Percentiles rank a stretch among this genome's conserved stretches.
Conservation (phyloP, 2,797 vertebrate species). For the Trachurus trachurus region DNA sequence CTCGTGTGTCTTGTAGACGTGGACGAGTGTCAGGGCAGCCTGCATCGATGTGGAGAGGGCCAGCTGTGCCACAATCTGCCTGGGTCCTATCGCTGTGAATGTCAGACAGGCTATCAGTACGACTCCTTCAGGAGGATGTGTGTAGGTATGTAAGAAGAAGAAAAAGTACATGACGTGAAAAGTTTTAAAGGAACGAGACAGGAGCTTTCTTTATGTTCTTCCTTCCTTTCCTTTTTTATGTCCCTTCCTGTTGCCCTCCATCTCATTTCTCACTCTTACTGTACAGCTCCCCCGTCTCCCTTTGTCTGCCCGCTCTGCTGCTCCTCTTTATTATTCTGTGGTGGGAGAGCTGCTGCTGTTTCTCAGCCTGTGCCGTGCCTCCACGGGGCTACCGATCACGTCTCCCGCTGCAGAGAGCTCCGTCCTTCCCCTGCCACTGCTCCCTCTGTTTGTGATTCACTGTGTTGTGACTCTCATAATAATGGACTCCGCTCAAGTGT, state of each 20-base stretch:
- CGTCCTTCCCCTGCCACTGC: constrained; percentile 13
- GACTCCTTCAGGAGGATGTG: constrained; percentile 91
- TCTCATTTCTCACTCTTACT: constrained; percentile 6
- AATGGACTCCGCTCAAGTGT: constrained; percentile 70
- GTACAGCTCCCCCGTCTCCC: constrained; percentile 17
- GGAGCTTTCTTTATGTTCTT: background rate
- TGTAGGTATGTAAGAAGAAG: constrained; percentile 85
- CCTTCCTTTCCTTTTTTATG: background rate
- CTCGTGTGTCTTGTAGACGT: constrained; percentile 84
- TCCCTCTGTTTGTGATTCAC: constrained; percentile 60
- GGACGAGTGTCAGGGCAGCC: constrained; percentile 90
- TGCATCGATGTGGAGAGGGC: constrained; percentile 89
- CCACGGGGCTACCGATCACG: constrained; percentile 42
- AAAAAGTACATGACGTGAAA: background rate
- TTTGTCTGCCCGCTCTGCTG: constrained; percentile 17
- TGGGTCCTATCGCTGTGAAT: constrained; percentile 94
- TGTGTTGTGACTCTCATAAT: constrained; percentile 75
- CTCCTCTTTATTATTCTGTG: constrained; percentile 67
- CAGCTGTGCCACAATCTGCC: constrained; percentile 94
- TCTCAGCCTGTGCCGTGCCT: constrained; percentile 39
- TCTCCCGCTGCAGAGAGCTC: constrained; percentile 57
- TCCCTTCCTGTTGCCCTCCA: background rate
- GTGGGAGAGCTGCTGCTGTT: constrained; percentile 54
- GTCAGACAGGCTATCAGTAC: constrained; percentile 92
- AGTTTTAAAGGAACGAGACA: background rate